Conservation (phyloP, 2,113 vertebrate genomes). For the Chloropsis cyanopogon region DNA sequence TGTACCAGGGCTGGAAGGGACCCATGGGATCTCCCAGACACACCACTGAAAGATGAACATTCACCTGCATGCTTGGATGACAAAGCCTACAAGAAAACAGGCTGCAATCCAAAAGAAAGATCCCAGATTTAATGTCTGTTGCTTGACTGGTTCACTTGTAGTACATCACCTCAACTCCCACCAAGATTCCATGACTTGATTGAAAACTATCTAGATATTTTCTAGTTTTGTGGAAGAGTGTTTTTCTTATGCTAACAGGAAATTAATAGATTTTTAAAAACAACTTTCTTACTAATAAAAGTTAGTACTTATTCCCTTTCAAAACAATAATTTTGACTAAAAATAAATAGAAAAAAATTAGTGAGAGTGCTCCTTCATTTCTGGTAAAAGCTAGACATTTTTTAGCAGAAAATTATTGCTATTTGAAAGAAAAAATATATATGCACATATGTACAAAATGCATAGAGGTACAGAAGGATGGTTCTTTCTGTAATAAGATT, state of each 20-base stretch:
- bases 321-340: background rate
- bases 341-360: background rate
- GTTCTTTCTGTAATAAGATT: background rate
- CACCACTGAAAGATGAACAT: background rate
- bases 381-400: background rate
- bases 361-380: background rate
- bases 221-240: background rate
- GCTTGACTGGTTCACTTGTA: background rate
- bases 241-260: background rate
- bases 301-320: background rate
- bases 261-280: accelerated
- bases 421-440: background rate
- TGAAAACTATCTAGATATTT: background rate
- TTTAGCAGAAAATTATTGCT: background rate
- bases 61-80: background rate
- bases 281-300: background rate
- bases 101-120: background rate
- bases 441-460: background rate
- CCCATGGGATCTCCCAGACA: background rate
- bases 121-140: background rate
- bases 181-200: background rate
- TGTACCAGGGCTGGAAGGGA: background rate
- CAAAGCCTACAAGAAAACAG: background rate
- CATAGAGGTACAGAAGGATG: background rate
- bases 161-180: background rate